Base-by-base conservation (phyloP, 2,113 vertebrate genomes). In the Forbesichthys papilliferus region DNA sequence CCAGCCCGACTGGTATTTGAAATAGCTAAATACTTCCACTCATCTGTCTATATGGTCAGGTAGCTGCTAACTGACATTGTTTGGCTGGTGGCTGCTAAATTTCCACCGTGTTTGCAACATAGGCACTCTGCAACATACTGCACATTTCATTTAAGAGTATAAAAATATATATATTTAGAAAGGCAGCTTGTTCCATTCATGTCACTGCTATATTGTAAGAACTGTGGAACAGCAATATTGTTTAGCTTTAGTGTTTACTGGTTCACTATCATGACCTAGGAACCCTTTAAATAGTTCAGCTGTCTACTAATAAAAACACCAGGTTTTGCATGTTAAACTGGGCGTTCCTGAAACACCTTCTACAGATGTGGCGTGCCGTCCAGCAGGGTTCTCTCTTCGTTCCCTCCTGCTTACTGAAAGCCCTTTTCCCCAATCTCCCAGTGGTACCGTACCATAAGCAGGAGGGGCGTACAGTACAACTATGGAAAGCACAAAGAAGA, bases 161-260 rank as follows among this genome's bases (percentile, higher is more conserved):
- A 89, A 87, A 75, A 88, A 81, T 10, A 49, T 10, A 49, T 64
- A 88, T 54, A 73, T 75, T 83, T 86, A 90, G 27, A 27, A 27
- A 91, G 87, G 87, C 85, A 86, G 82, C 78, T 27, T 10, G 34
- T 10, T 33, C 64, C 57, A 13, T 48, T n/a, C 7, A 10, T 1
- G 2, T 49, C 49, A 14, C 68, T 53, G 1, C 48, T 48, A 53
- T 59, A 18, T 5, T 64, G 33, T 61, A 27, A 49, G 77, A 75
- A 75, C 36, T 42, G 36, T 42, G 36, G 36, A 42, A 42, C 36
- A 51, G 64, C 62, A 49, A 63, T 54, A 11, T 5, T 42, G 9
- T 5, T n/a, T 11, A 1, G 36, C 55, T 11, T 51, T 51, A 11
- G 13, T 51, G 13, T 51, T 4, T 13, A 51, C 49, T 13, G 10